Base-by-base conservation (phyloP, 2,888 invertebrate species). In the Ephialtes manifestator region DNA sequence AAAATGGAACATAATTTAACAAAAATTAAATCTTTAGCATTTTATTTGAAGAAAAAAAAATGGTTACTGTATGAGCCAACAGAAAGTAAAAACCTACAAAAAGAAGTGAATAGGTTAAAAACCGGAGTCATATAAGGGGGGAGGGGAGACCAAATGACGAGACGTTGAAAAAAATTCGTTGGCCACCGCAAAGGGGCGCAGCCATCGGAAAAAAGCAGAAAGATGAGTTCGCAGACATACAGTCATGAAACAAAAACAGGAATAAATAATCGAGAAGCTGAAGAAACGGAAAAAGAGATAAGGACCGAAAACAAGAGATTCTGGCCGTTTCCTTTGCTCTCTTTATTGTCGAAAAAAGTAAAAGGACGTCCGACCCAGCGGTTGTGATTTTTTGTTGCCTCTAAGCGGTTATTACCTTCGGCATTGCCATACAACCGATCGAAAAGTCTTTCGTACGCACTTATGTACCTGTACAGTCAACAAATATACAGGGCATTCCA, bases 361-460 rank as follows among this genome's bases (percentile, higher is more conserved):
- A 65, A 31, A 46, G 55, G 67, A 63, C 39, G 18, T 28, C 65
- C 4, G 65, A 31, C 31, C 2, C 10, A 58, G 48, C 31, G 81
- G 24, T 48, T 60, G 53, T 87, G 77, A 88, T 88, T 90, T 89
- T 90, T 90, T 89, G 88, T 90, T 86, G 88, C 91, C 90, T 89
- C 91, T 91, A 91, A 92, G 92, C 90, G 90, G 90, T 92, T 91
- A 92, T 92, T 92, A 92, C 88, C 89, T 88, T 89, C 51, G 72
- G 53, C 8, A 58, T 68, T 43, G 67, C 55, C 43, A 39, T 39
- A 43, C 82, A 63, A 82, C 88, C 87, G 43, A 88, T 86, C 4
- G 53, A 65, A 35, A 68, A 53, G 67, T 24, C 67, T 18, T 53
- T 53, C 39, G 35, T 76, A 55, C 53, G 53, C 77, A 43, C 28